These are phyloP conservation scores for Rhyacophila evoluta DNA, from an alignment of 2,888 invertebrate genomes.

Conservation along the genomic window DNA sequence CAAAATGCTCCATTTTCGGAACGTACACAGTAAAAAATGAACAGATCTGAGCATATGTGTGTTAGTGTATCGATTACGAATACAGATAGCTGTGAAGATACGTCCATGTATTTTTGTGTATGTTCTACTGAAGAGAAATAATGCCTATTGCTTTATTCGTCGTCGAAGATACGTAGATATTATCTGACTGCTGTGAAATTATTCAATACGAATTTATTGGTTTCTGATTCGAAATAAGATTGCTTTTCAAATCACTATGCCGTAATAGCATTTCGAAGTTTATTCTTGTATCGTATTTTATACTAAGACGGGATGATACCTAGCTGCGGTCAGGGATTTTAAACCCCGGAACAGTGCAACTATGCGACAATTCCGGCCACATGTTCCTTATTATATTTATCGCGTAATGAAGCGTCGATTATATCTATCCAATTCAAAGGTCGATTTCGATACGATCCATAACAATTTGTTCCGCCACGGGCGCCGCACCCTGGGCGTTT, in stretches of 20 bases:
- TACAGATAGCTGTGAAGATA: no score
- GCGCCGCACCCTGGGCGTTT: background rate
- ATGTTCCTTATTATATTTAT: slow-evolving; percentile 5
- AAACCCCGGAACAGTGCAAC: background rate
- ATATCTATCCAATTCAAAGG: background rate
- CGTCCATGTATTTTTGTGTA: no score
- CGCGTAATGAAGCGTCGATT: background rate
- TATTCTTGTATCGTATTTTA: background rate
- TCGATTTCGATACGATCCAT: background rate
- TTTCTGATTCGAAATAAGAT: background rate
- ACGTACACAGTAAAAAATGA: no score
- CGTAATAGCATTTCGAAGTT: background rate
- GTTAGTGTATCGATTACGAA: no score
- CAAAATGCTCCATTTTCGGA: no score
- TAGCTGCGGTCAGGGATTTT: background rate
- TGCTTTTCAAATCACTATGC: slow-evolving; percentile 1
- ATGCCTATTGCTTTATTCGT: background rate
- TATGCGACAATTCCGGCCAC: no score
- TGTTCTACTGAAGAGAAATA: no score
- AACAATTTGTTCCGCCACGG: background rate
- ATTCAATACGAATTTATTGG: background rate
- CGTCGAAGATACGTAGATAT: background rate
- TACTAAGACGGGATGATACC: background rate
- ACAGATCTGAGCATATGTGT: no score
- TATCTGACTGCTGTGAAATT: background rate